phyloP scores from a whole-genome alignment of 2,888 invertebrate species.

The Sinelater perroti region DNA sequence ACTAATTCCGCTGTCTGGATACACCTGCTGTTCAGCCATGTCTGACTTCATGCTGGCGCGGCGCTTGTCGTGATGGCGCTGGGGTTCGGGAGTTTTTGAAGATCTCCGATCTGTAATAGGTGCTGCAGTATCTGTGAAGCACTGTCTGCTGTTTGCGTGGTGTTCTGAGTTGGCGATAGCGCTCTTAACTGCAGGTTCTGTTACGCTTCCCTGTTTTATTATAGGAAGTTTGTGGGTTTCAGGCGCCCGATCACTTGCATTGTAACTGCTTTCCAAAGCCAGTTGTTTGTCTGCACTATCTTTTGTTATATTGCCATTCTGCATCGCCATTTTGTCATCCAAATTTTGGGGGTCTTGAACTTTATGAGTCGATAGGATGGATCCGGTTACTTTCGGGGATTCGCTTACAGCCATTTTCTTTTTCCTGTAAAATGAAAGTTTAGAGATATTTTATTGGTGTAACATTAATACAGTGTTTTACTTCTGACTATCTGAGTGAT shows the following conservation, averaged over 20 bases:
- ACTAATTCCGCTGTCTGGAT: conserved; percentile 39
- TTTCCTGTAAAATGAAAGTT: conserved; percentile 40
- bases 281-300: conserved; percentile 21
- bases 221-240: not conserved
- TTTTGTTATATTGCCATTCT: conserved; percentile 42
- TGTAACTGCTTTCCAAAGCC: conserved; percentile 9
- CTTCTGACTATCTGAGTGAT: conserved; percentile 64
- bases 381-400: conserved; percentile 45
- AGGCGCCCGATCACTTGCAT: not conserved
- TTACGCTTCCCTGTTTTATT: conserved; percentile 13
- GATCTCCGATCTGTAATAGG: conserved; percentile 25
- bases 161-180: conserved; percentile 2
- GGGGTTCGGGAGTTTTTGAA: conserved; percentile 15
- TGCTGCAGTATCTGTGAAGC: conserved; percentile 5
- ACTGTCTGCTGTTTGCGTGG: not conserved
- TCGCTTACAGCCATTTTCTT: conserved; percentile 46
- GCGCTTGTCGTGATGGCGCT: conserved; percentile 18
- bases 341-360: conserved; percentile 11
- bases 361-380: conserved; percentile 10
- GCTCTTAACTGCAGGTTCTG: conserved; percentile 4
- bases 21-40: conserved; percentile 8
- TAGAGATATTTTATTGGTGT: no score
- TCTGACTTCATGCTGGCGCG: conserved; percentile 23
- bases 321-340: conserved; percentile 39
- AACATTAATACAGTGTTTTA: no score